A percentile compares a stretch with the other conserved stretches of the same genome.
These are phyloP conservation scores for Ophioninae sp. DNA, from an alignment of 2,888 invertebrate genomes.

Conservation along the genomic window DNA sequence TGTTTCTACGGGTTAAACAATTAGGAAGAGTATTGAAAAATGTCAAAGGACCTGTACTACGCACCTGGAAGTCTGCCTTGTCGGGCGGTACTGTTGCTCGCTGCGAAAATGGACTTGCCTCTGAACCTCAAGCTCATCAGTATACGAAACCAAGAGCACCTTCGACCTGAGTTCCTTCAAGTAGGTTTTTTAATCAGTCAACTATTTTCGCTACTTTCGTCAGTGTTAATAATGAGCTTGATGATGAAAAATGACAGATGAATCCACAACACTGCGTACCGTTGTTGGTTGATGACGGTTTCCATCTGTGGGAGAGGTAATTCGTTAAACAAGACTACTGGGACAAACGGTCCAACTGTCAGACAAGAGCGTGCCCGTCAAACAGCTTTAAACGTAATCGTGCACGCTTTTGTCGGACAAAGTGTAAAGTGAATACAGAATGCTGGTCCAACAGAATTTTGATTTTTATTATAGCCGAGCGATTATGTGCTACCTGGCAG, in stretches of 20 bases:
- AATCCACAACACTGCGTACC: constrained; percentile 89
- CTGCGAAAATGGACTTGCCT: constrained; percentile 86
- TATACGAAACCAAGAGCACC: constrained; percentile 85
- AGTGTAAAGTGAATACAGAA: neutral
- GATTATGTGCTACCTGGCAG: constrained; percentile 85
- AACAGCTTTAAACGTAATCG: no score
- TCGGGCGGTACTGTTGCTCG: constrained; percentile 85
- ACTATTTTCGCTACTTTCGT: constrained; percentile 31
- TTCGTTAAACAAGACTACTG: constrained; percentile 49
- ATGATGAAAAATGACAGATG: constrained; percentile 81
- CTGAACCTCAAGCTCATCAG: constrained; percentile 85
- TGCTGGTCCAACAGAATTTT: neutral
- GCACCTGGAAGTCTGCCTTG: constrained; percentile 86
- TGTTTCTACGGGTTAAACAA: neutral
- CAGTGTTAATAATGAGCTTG: no score
- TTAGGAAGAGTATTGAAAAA: constrained; percentile 63
- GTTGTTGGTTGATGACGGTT: constrained; percentile 87
- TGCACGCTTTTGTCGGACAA: neutral
- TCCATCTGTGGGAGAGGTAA: constrained; percentile 87
- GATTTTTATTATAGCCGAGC: constrained; percentile 83
- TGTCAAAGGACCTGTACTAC: constrained; percentile 86
- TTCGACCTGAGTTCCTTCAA: constrained; percentile 87
- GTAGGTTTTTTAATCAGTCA: constrained; percentile 73
- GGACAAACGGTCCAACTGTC: neutral
- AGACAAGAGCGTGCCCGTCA: no score